phyloP scores from a whole-genome alignment of 2,113 vertebrate species.

The Strix aluco region DNA sequence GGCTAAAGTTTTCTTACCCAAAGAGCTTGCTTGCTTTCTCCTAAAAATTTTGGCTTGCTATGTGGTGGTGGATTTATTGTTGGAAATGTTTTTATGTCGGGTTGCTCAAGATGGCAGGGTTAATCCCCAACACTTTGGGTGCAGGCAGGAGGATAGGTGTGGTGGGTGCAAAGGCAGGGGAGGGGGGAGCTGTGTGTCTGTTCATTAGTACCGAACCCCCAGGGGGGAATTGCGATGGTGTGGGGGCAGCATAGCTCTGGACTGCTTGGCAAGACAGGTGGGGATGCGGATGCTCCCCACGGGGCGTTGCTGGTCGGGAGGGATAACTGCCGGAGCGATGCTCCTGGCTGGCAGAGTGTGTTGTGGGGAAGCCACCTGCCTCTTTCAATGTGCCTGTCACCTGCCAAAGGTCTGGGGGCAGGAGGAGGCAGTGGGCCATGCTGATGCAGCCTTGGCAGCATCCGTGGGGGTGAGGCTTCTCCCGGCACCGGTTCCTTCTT shows the following conservation, averaged over 20 bases:
- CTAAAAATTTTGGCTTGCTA: neutral
- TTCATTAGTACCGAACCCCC: neutral
- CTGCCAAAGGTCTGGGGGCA: neutral
- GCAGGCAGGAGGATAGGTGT: neutral
- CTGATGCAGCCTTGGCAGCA: neutral
- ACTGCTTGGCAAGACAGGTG: neutral
- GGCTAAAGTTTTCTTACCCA: neutral
- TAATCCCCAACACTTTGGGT: rapidly evolving
- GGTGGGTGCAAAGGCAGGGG: neutral
- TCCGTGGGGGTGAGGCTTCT: neutral
- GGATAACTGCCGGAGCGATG: neutral
- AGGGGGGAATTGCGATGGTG: rapidly evolving
- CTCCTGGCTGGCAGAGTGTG: neutral
- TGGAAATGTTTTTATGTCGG: neutral
- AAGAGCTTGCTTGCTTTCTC: neutral
- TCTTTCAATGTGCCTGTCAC: neutral
- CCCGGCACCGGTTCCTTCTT: neutral
- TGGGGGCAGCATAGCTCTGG: rapidly evolving
- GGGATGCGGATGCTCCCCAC: neutral
- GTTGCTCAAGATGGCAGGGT: neutral
- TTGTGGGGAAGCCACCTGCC: neutral
- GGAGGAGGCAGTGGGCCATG: neutral
- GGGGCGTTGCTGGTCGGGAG: neutral
- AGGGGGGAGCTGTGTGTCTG: rapidly evolving
- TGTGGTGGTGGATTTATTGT: neutral